Base-by-base conservation (phyloP, 1,140 invertebrate species). In the Thaumetopoea pityocampa region DNA sequence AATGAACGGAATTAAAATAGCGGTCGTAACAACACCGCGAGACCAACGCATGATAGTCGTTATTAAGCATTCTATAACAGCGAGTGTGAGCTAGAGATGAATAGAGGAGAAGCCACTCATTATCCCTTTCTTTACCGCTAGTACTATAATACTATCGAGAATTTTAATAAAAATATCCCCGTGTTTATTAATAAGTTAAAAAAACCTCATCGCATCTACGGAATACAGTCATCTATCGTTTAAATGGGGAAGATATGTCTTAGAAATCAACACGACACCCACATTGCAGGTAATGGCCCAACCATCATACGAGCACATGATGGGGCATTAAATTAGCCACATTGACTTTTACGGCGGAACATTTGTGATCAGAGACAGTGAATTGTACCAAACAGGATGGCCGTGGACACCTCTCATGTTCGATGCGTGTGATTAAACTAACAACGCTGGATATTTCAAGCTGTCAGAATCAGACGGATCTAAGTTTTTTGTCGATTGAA, bases 191-290 rank as follows among this genome's bases (percentile, higher is more conserved):
- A n/a, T n/a, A n/a, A n/a, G n/a, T n/a, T n/a, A n/a, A n/a, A n/a
- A n/a, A n/a, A n/a, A n/a, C n/a, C n/a, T n/a, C n/a, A n/a, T n/a
- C n/a, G n/a, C n/a, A n/a, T n/a, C n/a, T n/a, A 22, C 37, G 23
- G 37, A 41, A 41, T 41, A 41, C n/a, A 27, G 11, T 17, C 5
- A 17, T 10, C 20, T 5, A 40, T 8, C 14, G 4, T 7, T 32
- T 15, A 14, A 43, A 51, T 48, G 51, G 37, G 29, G n/a, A 46
- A 15, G 30, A 15, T 54, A 61, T 68, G 70, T 72, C 67, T 64
- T 65, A 35, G 65, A 57, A 71, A 72, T 73, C 60, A 65, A 66
- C 68, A 65, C 44, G 41, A 42, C 72, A 57, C 69, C 67, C 66
- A 73, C 69, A 45, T 41, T 23, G 32, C 30, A 49, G 48, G 61